Evolutionary conservation across 2,888 invertebrate genomes (phyloP), one percentile per base, ranked within the genome.

Genomic region (Sarcophaga caerulescens): DNA sequence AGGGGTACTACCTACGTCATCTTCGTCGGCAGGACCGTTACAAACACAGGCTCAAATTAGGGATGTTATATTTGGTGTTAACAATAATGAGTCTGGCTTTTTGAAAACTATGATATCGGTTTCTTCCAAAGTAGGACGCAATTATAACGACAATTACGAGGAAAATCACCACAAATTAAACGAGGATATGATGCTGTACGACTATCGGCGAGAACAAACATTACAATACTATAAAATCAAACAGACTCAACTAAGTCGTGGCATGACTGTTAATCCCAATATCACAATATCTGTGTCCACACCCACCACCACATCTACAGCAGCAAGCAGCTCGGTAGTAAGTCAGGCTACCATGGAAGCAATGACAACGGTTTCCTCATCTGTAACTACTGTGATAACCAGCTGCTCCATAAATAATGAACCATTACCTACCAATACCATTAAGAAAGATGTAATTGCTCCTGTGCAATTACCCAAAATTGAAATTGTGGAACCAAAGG

Each of bases 161-260:
- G 90, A 91, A 65, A 88, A 88, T 86, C 89, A 90, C 70, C 89
- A 89, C 81, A 87, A 85, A 66, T 83, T 82, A 14, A 89, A 84
- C 63, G 95, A 95, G 59, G 95, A 95, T 87, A 95, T 95, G 8
- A 95, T 96, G 94, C 93, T 96, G 76, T 96, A 96, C 88, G 96
- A 95, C 0, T 96, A 96, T 92, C 94, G 96, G 73, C 96, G 96
- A 2, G 96, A 96, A 90, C 94, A 96, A 90, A 96, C 96, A 19
- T 93, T 96, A 71, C 94, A 95, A 90, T 95, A 96, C 90, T 94
- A 95, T 60, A 95, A 95, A 92, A 95, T 96, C 84, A 96, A 96
- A 91, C 96, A 96, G 91, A 95, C 95, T 88, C 95, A 95, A 90
- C 91, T 92, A 81, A 91, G 89, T 81, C 90, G 88, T 10, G 89